A percentile compares a stretch with the other conserved stretches of the same genome.
phyloP scores from a whole-genome alignment of 2,888 invertebrate genomes.

The Drosophila rubida region DNA sequence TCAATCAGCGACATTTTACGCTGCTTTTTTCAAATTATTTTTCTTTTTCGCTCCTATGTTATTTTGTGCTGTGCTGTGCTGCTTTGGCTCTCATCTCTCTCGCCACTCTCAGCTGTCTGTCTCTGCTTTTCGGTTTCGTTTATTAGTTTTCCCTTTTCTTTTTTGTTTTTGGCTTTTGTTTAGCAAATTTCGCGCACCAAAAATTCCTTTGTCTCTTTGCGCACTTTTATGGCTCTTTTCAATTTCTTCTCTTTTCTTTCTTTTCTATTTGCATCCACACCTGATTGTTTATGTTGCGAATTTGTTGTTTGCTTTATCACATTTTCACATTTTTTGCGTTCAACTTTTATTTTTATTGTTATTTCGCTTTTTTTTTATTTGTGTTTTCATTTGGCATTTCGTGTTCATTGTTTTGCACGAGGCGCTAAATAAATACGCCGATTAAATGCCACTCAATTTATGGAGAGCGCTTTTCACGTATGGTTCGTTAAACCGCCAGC shows the following conservation, averaged over 20 bases:
- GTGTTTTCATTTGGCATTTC: slow-evolving; percentile 28
- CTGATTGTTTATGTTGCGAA: slow-evolving; percentile 54
- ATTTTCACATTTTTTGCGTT: slow-evolving; percentile 19
- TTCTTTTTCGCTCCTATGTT: slow-evolving; percentile 28
- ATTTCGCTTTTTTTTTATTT: slow-evolving; percentile 14
- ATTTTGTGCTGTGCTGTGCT: slow-evolving; percentile 47
- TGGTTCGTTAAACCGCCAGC: slow-evolving; percentile 19
- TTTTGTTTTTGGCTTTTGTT: slow-evolving; percentile 37
- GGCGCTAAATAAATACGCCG: slow-evolving; percentile 25
- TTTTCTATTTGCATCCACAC: slow-evolving; percentile 46
- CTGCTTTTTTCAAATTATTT: slow-evolving; percentile 28
- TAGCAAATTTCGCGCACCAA: slow-evolving; percentile 19
- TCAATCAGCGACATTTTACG: slow-evolving; percentile 79
- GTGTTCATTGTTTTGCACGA: slow-evolving; percentile 14
- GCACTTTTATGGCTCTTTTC: slow-evolving; percentile 24
- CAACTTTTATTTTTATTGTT: slow-evolving; percentile 7
- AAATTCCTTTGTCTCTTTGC: slow-evolving; percentile 20
- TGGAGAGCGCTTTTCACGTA: slow-evolving; percentile 18
- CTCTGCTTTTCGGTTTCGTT: slow-evolving; percentile 20
- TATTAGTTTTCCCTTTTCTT: slow-evolving; percentile 49
- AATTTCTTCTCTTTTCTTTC: slow-evolving; percentile 21
- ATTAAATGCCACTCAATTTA: slow-evolving; percentile 44
- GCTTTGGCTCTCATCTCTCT: slow-evolving; percentile 25
- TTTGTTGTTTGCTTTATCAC: slow-evolving; percentile 33
- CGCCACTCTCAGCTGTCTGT: background rate